phyloP scores from a whole-genome alignment of 2,797 vertebrate species.

The Adrianichthys oophorus region DNA sequence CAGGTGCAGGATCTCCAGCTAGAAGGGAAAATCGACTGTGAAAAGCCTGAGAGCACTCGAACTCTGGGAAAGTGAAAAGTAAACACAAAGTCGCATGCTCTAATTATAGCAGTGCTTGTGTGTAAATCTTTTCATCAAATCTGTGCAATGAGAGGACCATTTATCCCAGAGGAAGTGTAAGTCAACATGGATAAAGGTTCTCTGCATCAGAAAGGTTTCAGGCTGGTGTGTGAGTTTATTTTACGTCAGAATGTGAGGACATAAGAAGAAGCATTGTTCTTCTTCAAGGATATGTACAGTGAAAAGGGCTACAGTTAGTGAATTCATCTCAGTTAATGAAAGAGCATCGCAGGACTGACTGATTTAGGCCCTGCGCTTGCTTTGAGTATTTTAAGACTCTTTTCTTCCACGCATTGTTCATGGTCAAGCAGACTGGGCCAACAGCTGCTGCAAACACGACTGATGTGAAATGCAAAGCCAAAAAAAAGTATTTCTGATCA shows the following conservation, averaged over 20 bases:
- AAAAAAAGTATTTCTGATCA: conserved; percentile 67
- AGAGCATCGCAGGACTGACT: conserved; percentile 42
- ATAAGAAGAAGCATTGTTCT: conserved; percentile 6
- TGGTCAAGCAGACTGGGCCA: conserved; percentile 42
- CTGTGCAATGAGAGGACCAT: neutral
- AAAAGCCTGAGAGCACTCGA: neutral
- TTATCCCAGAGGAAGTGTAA: conserved; percentile 14
- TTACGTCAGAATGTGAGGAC: conserved; percentile 1
- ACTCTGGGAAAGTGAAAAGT: conserved; percentile 1
- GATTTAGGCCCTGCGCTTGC: conserved; percentile 41
- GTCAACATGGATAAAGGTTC: conserved; percentile 10
- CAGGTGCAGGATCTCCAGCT: neutral
- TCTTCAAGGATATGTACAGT: neutral
- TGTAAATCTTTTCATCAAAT: conserved; percentile 12
- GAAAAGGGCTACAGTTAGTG: conserved; percentile 7
- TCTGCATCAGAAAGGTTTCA: conserved; percentile 18
- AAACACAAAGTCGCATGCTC: neutral
- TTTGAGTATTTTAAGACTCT: conserved; percentile 58
- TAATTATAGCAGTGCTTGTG: conserved; percentile 13
- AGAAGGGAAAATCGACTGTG: conserved; percentile 4
- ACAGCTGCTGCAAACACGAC: conserved; percentile 33
- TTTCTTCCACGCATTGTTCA: conserved; percentile 32
- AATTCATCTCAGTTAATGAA: conserved; percentile 47
- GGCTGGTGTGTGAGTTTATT: conserved; percentile 3
- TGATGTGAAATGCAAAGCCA: conserved; percentile 49